Conservation (phyloP, 2,113 vertebrate species). For the Ptilorrhoa leucosticta region DNA sequence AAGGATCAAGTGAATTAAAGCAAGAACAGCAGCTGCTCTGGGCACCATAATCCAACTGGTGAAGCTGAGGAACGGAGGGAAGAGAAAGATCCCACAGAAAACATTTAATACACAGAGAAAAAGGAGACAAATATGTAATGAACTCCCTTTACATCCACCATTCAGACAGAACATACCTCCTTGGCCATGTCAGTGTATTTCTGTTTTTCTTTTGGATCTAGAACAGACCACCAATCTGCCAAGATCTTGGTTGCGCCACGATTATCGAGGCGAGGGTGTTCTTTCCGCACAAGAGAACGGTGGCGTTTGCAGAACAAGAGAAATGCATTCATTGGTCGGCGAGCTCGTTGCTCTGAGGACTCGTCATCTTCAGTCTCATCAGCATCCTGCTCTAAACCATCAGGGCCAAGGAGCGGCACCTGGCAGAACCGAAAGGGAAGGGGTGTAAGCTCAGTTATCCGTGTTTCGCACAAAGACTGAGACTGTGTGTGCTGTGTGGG, state of each 20-base stretch:
- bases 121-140: not conserved
- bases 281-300: slow-evolving; percentile 93
- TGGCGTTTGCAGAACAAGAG: slow-evolving; percentile 98
- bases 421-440: slow-evolving; percentile 52
- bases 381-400: slow-evolving; percentile 82
- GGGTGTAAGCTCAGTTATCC: not conserved
- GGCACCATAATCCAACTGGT: not conserved
- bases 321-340: slow-evolving; percentile 98
- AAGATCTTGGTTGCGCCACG: slow-evolving; percentile 97
- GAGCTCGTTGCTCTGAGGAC: slow-evolving; percentile 88
- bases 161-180: slow-evolving; percentile 80
- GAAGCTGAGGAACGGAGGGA: not conserved
- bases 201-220: slow-evolving; percentile 97
- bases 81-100: not conserved
- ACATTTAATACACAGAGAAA: not conserved
- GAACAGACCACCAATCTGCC: slow-evolving; percentile 98
- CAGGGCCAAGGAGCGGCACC: slow-evolving; percentile 77
- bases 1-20: not conserved
- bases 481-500: rapidly evolving
- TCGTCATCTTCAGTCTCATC: slow-evolving; percentile 88
- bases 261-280: slow-evolving; percentile 96
- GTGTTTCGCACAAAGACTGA: rapidly evolving
- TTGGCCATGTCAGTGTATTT: slow-evolving; percentile 99
- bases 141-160: not conserved
- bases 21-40: not conserved